These are phyloP conservation scores for Pseudomugil tenellus DNA, from an alignment of 2,797 vertebrate genomes.

Conservation along the genomic window DNA sequence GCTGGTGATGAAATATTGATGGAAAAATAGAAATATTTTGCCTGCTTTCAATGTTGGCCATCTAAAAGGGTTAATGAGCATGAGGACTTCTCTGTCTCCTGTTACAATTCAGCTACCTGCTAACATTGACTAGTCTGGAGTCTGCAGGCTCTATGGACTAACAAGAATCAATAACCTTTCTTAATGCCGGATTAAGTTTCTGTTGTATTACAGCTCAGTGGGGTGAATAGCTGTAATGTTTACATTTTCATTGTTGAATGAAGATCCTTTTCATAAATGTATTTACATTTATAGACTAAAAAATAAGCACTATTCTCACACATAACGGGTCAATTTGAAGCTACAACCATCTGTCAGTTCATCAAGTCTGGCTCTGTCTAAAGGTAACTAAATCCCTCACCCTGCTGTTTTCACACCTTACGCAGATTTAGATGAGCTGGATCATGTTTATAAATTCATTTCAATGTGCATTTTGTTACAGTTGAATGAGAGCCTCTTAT, in stretches of 20 bases:
- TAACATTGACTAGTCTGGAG: constrained; percentile 63
- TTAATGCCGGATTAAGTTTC: constrained; percentile 67
- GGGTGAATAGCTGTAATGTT: constrained; percentile 9
- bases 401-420: constrained; percentile 2
- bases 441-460: background rate
- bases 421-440: background rate
- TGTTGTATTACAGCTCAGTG: constrained; percentile 26
- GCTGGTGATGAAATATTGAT: constrained; percentile 89
- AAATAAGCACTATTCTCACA: background rate
- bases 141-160: constrained; percentile 49
- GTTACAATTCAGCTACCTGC: constrained; percentile 72
- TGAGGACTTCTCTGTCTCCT: constrained; percentile 74
- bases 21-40: constrained; percentile 89
- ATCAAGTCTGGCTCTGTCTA: background rate
- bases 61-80: constrained; percentile 85
- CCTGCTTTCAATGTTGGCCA: constrained; percentile 78
- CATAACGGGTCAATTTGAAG: constrained; percentile 13
- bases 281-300: background rate
- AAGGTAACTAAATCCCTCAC: background rate
- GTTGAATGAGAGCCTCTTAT: background rate
- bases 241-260: background rate
- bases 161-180: constrained; percentile 76
- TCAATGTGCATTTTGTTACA: background rate
- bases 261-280: background rate
- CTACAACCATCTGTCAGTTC: constrained; percentile 12